Percentiles rank a stretch among this genome's conserved stretches.
These are phyloP conservation scores for Timandra comae DNA, from an alignment of 2,888 invertebrate species.

Conservation along the genomic window DNA sequence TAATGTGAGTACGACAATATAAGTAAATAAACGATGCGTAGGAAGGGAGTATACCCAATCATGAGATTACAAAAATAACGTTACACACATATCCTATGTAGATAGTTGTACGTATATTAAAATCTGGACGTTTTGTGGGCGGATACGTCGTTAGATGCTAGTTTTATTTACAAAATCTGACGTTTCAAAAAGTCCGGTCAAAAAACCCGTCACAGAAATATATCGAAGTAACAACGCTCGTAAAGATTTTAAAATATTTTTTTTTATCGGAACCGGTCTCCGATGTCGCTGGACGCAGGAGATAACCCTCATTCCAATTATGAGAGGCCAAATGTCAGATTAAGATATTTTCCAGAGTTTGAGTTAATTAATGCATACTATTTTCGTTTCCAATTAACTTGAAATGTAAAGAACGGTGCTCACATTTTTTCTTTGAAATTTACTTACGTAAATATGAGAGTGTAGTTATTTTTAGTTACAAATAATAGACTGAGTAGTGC, in stretches of 20 bases:
- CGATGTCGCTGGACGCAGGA: conserved; percentile 21
- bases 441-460: not conserved
- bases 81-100: conserved; percentile 24
- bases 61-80: conserved; percentile 29
- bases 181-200: conserved; percentile 32
- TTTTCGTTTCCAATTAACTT: conserved; percentile 18
- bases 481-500: conserved; percentile 1
- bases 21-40: conserved; percentile 28
- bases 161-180: conserved; percentile 44
- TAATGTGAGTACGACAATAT: conserved; percentile 11
- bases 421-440: not conserved
- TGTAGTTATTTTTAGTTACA: not conserved
- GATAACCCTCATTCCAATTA: conserved; percentile 32
- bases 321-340: conserved; percentile 23
- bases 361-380: conserved; percentile 19
- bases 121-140: conserved; percentile 32
- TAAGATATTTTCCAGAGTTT: conserved; percentile 20
- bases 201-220: conserved; percentile 31
- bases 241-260: conserved; percentile 36
- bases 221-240: conserved; percentile 20
- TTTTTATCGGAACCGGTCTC: conserved; percentile 34
- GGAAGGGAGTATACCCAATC: conserved; percentile 28
- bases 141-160: conserved; percentile 33
- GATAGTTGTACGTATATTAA: conserved; percentile 35
- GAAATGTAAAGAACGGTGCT: conserved; percentile 1